phyloP scores from a whole-genome alignment of 30 jellyfish, hydroid and myxozoan genomes.

The Aurelia aurita region DNA sequence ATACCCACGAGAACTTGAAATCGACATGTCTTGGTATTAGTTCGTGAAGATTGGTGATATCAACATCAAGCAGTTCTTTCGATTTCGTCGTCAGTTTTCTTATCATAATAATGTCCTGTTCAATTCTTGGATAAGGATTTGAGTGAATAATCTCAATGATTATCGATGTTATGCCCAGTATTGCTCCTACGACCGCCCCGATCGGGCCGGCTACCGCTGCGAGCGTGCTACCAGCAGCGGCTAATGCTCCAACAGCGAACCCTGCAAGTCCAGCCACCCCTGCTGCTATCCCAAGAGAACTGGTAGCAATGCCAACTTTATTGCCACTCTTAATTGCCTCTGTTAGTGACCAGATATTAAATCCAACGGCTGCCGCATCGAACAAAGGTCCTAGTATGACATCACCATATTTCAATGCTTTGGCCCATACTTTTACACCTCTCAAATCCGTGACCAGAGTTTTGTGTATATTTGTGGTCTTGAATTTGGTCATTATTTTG shows the following conservation, averaged over 20 bases:
- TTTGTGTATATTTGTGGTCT: constrained; percentile 16
- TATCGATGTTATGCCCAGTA: constrained; percentile 23
- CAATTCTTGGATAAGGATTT: constrained; percentile 30
- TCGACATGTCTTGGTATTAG: constrained; percentile 30
- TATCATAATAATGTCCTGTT: constrained; percentile 8
- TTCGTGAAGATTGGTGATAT: constrained; percentile 1
- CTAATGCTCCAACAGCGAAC: constrained; percentile 46
- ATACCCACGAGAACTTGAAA: constrained; percentile 42
- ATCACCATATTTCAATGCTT: constrained; percentile 26
- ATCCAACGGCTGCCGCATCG: constrained; percentile 40
- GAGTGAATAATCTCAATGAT: constrained; percentile 26
- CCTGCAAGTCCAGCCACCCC: constrained; percentile 30
- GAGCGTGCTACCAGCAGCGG: constrained; percentile 47
- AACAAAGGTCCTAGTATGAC: constrained; percentile 33
- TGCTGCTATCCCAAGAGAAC: constrained; percentile 33
- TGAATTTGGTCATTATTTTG: constrained; percentile 23
- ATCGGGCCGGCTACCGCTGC: constrained; percentile 62
- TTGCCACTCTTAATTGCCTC: constrained; percentile 34
- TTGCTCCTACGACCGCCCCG: constrained; percentile 42
- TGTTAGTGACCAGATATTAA: constrained; percentile 29
- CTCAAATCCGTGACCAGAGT: constrained; percentile 31
- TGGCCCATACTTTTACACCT: constrained; percentile 46
- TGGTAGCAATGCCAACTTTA: constrained; percentile 15
- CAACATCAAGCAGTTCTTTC: constrained; percentile 18
- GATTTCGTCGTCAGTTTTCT: constrained; percentile 27